Base-by-base conservation (phyloP, 1,140 invertebrate genomes). In the Adoxophyes honmai region DNA sequence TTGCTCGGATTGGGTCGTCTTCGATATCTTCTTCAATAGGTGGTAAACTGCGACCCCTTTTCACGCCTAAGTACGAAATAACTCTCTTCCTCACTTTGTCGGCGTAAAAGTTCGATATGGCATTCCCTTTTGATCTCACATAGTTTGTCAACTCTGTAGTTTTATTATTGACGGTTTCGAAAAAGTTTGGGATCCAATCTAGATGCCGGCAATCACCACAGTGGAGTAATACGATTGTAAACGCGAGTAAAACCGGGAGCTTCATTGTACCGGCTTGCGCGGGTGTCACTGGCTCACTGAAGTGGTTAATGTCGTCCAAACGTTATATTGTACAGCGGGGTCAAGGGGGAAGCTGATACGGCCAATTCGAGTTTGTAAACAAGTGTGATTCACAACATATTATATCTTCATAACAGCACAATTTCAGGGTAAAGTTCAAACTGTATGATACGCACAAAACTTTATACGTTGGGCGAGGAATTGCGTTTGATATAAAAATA, bases 111-210 rank as follows among this genome's bases (percentile, higher is more conserved):
- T 79, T 58, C 62, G 66, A 80, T 2, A 86, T 28, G 9, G 73
- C 78, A 4, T 81, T 67, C n/a, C 83, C 81, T 58, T 78, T 82
- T 33, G 79, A 59, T 21, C 66, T 69, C 0, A 86, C 79, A 34
- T 81, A 86, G 18, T 79, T 70, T 6, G 67, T 78, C 0, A 86
- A 55, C 44, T 79, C 68, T 3, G 70, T 64, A 3, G 83, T 86
- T 62, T 77, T 80, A 44, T 84, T 77, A 5, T 67, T 60, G 10
- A 87, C 55, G 1, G 60, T 66, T 4, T 75, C 71, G 4, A 83
- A 15, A 0, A 62, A 1, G 6, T 57, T 62, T 18, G 85, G 76
- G n/a, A 81, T 61, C 80, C 81, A 86, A 15, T 67, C 66, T 5
- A 59, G 63, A 53, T 71, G 52, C 5, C 72, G 61, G 36, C 72